Base-by-base conservation (phyloP, 2,888 invertebrate species). In the Tenthredo notha region DNA sequence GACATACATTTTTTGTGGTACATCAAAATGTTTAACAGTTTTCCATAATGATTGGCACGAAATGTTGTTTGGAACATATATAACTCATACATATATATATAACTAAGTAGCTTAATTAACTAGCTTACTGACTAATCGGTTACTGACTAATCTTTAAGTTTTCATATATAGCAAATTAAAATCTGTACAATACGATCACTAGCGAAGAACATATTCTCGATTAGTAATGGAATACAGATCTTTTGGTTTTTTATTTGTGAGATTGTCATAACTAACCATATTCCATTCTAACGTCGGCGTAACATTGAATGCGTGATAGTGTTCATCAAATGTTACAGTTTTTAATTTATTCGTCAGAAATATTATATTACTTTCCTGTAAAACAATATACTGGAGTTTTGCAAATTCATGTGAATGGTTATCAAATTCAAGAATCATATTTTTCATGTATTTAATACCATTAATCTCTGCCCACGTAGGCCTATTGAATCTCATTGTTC, bases 391-490 rank as follows among this genome's bases (percentile, higher is more conserved):
- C 18, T 18, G 50, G 18, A 50, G 3, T 50, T 50, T 50, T 18
- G 5, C 15, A 50, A 50, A 50, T 50, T 50, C 50, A 15, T 50
- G 50, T 50, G 6, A 18, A 5, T 50, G 50, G 50, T 18, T 50
- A 50, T 50, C 50, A 50, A 50, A 18, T 50, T 50, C 50, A 50
- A 50, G 50, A 50, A 50, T 50, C 50, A 50, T 50, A 3, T 50
- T 18, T 50, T 50, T 50, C 50, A 50, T 50, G 50, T 50, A 50
- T 50, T 50, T 50, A 50, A 50, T 50, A 50, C 58, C 21, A 7
- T 58, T 21, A n/a, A 58, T 58, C 58, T 58, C 58, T 58, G 58
- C 58, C 58, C 58, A 58, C 9, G 58, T 58, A 58, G 58, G 58
- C 7, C 7, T 58, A 58, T 58, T 58, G 7, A 58, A 58, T 21